A percentile compares a stretch with the other conserved stretches of the same genome.
Evolutionary conservation across 2,888 invertebrate species (phyloP).

Genomic region (Mayetiola destructor): DNA sequence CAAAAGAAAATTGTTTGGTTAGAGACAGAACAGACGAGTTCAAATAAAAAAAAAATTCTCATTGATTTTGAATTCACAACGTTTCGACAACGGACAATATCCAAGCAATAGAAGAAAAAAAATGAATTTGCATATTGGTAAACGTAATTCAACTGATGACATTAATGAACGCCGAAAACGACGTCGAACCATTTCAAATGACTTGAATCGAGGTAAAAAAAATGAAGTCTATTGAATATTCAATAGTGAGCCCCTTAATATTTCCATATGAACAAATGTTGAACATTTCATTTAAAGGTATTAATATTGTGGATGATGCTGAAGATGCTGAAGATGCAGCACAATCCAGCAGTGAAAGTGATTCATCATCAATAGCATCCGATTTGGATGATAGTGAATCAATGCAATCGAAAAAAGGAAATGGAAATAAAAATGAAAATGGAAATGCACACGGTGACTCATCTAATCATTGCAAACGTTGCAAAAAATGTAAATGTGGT

Average conservation of each 20-base stretch:
- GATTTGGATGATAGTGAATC: background rate
- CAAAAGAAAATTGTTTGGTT: no score
- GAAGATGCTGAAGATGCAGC: background rate
- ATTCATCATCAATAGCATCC: background rate
- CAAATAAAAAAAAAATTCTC: no score
- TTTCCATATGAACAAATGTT: no score
- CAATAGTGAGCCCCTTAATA: no score
- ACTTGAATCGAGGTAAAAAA: background rate
- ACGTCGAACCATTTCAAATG: conserved; percentile 8
- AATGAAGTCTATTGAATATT: no score
- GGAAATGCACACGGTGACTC: background rate
- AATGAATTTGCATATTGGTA: background rate
- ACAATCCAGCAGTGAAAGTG: no score
- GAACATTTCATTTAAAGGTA: no score
- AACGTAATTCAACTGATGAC: background rate
- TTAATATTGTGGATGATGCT: background rate
- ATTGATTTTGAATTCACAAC: no score
- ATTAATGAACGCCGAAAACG: conserved; percentile 10
- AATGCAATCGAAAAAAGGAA: no score
- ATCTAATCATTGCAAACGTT: conserved; percentile 3
- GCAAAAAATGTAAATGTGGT: conserved; percentile 2
- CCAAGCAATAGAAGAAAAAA: no score
- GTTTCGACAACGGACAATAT: no score
- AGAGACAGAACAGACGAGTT: no score
- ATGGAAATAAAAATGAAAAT: background rate